Conservation (phyloP, 37 sponge, comb jelly and placozoan genomes). For the Theonella swinhoei region DNA sequence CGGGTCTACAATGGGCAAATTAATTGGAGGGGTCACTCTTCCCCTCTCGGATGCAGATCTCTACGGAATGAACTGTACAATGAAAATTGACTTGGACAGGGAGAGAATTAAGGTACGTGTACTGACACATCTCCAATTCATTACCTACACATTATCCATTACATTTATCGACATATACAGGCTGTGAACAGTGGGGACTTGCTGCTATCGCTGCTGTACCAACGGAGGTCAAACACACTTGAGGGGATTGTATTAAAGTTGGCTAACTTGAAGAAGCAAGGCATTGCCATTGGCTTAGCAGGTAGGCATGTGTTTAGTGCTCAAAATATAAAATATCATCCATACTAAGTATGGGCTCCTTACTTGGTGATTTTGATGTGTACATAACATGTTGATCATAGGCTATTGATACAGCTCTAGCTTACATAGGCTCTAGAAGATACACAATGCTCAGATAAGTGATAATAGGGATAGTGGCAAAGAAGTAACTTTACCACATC, state of each 20-base stretch:
- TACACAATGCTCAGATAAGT: too few species aligned
- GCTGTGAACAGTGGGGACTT: not conserved
- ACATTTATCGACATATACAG: not conserved
- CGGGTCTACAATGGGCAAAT: not conserved
- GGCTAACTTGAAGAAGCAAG: not conserved
- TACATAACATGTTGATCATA: too few species aligned
- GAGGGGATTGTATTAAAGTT: not conserved
- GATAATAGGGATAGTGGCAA: too few species aligned
- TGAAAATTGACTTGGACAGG: constrained; percentile 7
- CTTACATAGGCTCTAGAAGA: too few species aligned
- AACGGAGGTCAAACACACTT: not conserved
- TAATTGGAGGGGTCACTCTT: constrained; percentile 36
- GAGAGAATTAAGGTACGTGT: not conserved
- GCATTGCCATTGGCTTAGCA: not conserved
- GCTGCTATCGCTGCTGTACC: not conserved
- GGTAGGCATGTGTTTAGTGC: too few species aligned
- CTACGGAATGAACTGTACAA: constrained; percentile 41
- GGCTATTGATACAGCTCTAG: too few species aligned
- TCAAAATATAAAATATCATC: too few species aligned
- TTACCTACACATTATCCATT: too few species aligned
- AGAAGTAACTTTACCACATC: too few species aligned
- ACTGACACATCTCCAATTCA: too few species aligned
- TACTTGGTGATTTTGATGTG: too few species aligned
- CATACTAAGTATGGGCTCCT: too few species aligned
- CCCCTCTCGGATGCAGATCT: constrained; percentile 50